These are phyloP conservation scores for Villa cingulata DNA, from an alignment of 2,888 invertebrate species.

Conservation along the genomic window DNA sequence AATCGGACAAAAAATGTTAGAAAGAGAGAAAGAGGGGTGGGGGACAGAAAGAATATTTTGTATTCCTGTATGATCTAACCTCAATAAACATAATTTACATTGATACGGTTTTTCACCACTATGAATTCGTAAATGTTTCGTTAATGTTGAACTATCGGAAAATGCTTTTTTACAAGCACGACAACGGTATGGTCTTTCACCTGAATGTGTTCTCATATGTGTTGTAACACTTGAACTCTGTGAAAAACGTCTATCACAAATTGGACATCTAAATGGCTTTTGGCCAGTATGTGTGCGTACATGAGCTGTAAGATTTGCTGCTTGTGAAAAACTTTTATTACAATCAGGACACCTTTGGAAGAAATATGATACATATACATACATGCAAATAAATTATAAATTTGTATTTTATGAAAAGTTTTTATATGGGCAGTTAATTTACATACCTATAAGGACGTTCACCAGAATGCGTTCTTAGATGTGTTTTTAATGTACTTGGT, in stretches of 20 bases:
- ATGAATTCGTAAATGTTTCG: slow-evolving; percentile 87
- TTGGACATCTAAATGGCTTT: slow-evolving; percentile 95
- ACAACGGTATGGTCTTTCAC: slow-evolving; percentile 94
- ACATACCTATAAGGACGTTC: slow-evolving; percentile 50
- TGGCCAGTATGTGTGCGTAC: slow-evolving; percentile 83
- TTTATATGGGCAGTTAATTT: too few species aligned
- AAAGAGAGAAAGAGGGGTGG: too few species aligned
- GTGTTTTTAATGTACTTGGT: slow-evolving; percentile 93
- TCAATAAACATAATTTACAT: slow-evolving; percentile 86
- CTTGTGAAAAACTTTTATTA: slow-evolving; percentile 94
- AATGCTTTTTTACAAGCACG: slow-evolving; percentile 96
- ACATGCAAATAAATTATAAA: too few species aligned
- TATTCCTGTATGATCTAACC: too few species aligned
- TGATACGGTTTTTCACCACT: slow-evolving; percentile 89
- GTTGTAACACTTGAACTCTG: slow-evolving; percentile 93
- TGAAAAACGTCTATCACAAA: slow-evolving; percentile 92
- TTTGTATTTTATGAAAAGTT: too few species aligned
- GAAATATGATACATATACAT: neutral
- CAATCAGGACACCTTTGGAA: slow-evolving; percentile 63
- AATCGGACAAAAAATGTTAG: too few species aligned
- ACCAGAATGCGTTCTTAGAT: slow-evolving; percentile 89
- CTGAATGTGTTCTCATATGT: slow-evolving; percentile 99
- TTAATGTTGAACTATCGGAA: slow-evolving; percentile 95
- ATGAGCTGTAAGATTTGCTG: slow-evolving; percentile 96
- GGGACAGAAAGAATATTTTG: too few species aligned